Evolutionary conservation across 2,113 vertebrate species (phyloP).

Genomic region (Notarius lentiginosus): DNA sequence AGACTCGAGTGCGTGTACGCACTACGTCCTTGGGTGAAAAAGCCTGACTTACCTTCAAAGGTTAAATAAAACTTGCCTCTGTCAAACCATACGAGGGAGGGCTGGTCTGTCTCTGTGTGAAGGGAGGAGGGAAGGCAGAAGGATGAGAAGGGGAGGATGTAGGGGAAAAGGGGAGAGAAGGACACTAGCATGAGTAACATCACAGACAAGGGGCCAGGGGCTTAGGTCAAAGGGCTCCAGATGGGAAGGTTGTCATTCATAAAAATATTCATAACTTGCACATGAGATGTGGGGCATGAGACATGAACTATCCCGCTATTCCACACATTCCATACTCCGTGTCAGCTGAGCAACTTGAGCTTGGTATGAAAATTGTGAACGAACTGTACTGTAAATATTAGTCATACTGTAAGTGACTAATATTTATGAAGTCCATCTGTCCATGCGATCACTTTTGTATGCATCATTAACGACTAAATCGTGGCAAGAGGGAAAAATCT

Average conservation of each 20-base stretch:
- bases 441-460: background rate
- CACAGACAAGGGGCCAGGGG: slow-evolving; percentile 74
- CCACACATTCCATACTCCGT: background rate
- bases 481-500: background rate
- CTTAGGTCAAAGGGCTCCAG: slow-evolving; percentile 18
- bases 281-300: slow-evolving; percentile 28
- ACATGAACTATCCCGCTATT: background rate
- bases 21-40: slow-evolving; percentile 69
- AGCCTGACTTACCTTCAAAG: slow-evolving; percentile 98
- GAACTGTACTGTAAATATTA: background rate
- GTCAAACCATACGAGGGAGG: slow-evolving; percentile 99
- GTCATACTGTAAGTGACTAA: background rate
- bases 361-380: background rate
- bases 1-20: slow-evolving; percentile 69
- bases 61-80: slow-evolving; percentile 99
- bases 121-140: slow-evolving; percentile 77
- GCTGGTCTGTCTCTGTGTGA: slow-evolving; percentile 99
- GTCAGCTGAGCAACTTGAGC: background rate
- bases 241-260: slow-evolving; percentile 5
- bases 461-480: background rate
- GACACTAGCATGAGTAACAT: slow-evolving; percentile 95
- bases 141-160: slow-evolving; percentile 65
- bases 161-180: slow-evolving; percentile 89
- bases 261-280: slow-evolving; percentile 17
- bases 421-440: background rate